Evolutionary conservation across 2,888 invertebrate species (phyloP).

Genomic region (Aphidoletes aphidimyza): DNA sequence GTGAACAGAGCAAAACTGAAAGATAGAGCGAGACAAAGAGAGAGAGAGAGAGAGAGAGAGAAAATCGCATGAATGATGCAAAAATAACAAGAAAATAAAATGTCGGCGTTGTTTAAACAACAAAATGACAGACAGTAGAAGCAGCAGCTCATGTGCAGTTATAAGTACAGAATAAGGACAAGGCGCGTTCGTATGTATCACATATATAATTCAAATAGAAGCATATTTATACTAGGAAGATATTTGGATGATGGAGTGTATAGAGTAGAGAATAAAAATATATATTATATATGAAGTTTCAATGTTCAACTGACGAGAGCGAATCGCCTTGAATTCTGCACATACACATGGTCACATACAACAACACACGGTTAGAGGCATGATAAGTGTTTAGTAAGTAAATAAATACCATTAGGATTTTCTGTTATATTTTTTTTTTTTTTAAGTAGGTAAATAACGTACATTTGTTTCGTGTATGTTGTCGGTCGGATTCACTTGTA

Average conservation of each 20-base stretch:
- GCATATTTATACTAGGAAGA: constrained; percentile 41
- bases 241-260: not conserved
- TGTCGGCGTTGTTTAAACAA: constrained; percentile 50
- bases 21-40: too few relatives aligned
- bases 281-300: not conserved
- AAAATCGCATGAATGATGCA: not conserved
- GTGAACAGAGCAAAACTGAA: not conserved
- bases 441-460: constrained; percentile 28
- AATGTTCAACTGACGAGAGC: constrained; percentile 34
- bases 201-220: constrained; percentile 43
- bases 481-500: not conserved
- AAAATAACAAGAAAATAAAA: constrained; percentile 41
- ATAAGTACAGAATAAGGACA: constrained; percentile 14
- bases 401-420: constrained; percentile 52
- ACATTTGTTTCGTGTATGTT: not conserved
- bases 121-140: constrained; percentile 52
- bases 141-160: constrained; percentile 1
- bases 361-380: not conserved
- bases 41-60: not conserved
- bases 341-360: not conserved
- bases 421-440: constrained; percentile 44
- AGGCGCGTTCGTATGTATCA: not conserved
- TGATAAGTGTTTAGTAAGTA: constrained; percentile 50
- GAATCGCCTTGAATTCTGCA: constrained; percentile 45
- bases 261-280: too few relatives aligned